These are phyloP conservation scores for Fratercula arctica DNA, from an alignment of 2,797 vertebrate genomes.

Conservation along the genomic window DNA sequence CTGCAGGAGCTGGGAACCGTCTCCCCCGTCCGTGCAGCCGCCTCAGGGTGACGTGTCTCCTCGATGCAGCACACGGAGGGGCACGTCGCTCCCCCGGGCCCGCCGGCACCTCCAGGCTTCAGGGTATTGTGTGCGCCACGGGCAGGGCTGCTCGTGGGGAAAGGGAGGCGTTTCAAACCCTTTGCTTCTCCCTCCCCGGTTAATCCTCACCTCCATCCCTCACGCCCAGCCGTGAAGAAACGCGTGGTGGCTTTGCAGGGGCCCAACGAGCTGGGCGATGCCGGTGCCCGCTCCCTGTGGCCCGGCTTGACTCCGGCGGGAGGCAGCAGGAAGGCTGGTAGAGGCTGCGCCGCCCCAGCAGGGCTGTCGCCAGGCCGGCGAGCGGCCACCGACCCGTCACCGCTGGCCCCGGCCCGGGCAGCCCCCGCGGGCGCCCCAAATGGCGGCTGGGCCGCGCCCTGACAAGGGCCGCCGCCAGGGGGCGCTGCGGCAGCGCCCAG, in stretches of 20 bases:
- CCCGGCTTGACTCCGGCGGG: too few species aligned
- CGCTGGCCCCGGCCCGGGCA: neutral
- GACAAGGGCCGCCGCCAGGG: neutral
- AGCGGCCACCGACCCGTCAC: neutral
- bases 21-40: fast-evolving
- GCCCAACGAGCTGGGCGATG: neutral
- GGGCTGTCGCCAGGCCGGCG: neutral
- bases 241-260: neutral
- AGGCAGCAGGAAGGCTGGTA: neutral
- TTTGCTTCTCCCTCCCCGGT: neutral
- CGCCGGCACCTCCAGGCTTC: neutral
- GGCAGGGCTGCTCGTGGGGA: neutral
- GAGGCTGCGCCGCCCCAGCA: neutral
- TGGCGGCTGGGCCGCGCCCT: neutral
- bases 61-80: neutral
- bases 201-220: neutral
- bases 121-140: fast-evolving
- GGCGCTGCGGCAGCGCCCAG: conserved; percentile 6
- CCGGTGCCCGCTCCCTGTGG: neutral
- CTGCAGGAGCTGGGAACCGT: neutral
- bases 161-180: neutral
- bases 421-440: neutral
- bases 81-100: too few species aligned
- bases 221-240: too few species aligned
- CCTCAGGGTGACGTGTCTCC: fast-evolving